phyloP scores from a whole-genome alignment of 2,113 vertebrate species.

The Trinectes maculatus region DNA sequence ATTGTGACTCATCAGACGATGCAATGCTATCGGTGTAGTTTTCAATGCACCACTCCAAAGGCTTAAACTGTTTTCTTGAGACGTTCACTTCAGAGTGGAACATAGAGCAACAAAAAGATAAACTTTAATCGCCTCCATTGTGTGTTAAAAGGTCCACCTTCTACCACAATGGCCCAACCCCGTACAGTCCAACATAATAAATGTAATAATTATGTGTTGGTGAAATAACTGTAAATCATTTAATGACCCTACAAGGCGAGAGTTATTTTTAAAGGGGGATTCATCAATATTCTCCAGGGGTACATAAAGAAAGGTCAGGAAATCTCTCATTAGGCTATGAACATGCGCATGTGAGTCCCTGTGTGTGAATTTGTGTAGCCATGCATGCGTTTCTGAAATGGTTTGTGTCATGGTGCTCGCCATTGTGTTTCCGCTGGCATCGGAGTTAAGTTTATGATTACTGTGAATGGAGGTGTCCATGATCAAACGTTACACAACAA shows the following conservation, averaged over 20 bases:
- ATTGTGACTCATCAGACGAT: conserved; percentile 16
- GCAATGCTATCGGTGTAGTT: conserved; percentile 11
- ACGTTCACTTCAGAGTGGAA: conserved; percentile 34
- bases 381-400: conserved; percentile 34
- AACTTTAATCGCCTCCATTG: conserved; percentile 47
- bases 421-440: conserved; percentile 13
- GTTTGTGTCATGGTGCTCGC: conserved; percentile 38
- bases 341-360: conserved; percentile 33
- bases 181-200: conserved; percentile 74
- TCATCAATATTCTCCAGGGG: conserved; percentile 84
- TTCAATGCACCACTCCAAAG: conserved; percentile 18
- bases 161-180: conserved; percentile 44
- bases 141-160: conserved; percentile 60
- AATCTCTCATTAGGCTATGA: conserved; percentile 76
- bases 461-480: neutral
- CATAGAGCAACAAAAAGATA: conserved; percentile 30
- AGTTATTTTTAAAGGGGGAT: conserved; percentile 84
- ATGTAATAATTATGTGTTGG: conserved; percentile 79
- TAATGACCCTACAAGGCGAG: conserved; percentile 79
- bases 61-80: conserved; percentile 39
- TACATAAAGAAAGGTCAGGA: conserved; percentile 79
- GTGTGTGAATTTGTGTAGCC: conserved; percentile 31
- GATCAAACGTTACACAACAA: conserved; percentile 1
- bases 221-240: conserved; percentile 83
- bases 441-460: neutral